phyloP scores from a whole-genome alignment of 2,113 vertebrate genomes.

The Raphicerus campestris region DNA sequence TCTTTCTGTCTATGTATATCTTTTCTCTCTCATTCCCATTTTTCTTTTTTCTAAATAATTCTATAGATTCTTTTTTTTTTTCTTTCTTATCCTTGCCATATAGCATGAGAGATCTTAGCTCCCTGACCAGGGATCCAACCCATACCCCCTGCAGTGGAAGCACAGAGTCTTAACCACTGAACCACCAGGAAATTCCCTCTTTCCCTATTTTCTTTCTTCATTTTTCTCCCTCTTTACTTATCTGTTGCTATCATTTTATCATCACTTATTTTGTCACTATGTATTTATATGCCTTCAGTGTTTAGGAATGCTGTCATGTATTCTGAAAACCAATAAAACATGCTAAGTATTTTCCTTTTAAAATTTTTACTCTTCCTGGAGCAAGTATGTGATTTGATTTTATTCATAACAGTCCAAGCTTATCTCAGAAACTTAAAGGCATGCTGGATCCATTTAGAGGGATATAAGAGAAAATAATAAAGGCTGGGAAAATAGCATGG shows the following conservation, averaged over 20 bases:
- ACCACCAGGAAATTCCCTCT: neutral
- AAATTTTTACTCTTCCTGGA: neutral
- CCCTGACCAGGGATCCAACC: neutral
- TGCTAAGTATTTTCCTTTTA: neutral
- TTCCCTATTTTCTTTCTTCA: neutral
- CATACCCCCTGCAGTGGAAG: accelerated
- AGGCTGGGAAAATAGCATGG: neutral
- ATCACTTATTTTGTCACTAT: neutral
- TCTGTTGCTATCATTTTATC: neutral
- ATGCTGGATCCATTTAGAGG: neutral
- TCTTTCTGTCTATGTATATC: neutral
- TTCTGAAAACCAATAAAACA: neutral
- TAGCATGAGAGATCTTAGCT: neutral
- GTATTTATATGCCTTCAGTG: neutral
- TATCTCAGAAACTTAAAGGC: neutral
- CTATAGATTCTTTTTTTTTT: neutral
- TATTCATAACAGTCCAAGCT: neutral
- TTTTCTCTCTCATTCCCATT: neutral
- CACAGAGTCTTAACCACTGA: neutral
- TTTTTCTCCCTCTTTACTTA: neutral
- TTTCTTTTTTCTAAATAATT: neutral
- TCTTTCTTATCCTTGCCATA: too few relatives aligned
- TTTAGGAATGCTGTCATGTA: neutral
- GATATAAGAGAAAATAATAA: neutral
- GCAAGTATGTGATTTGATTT: neutral